Percentiles rank a stretch among this genome's conserved stretches.
These are phyloP conservation scores for Galeopterus variegatus DNA, from an alignment of 2,113 vertebrate species.

Conservation along the genomic window DNA sequence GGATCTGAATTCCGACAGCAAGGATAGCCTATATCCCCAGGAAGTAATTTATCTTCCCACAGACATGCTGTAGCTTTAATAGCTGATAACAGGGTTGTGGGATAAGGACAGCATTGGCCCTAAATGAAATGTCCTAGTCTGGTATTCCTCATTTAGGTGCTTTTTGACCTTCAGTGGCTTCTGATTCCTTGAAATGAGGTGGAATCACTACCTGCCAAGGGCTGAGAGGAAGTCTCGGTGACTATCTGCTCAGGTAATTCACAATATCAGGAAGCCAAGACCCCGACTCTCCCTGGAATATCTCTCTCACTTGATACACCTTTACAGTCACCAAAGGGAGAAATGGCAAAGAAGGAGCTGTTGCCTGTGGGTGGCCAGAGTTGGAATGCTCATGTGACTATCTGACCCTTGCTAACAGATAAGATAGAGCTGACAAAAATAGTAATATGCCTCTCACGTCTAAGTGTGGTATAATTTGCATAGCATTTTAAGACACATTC, in stretches of 20 bases:
- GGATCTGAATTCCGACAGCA: slow-evolving; percentile 71
- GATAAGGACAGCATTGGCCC: neutral
- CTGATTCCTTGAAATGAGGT: neutral
- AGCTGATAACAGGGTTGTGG: slow-evolving; percentile 12
- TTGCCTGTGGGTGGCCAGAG: neutral
- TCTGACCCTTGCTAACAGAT: neutral
- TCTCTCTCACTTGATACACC: neutral
- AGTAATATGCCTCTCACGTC: neutral
- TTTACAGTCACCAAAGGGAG: neutral
- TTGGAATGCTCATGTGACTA: neutral
- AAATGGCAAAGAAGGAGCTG: neutral
- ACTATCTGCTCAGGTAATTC: neutral
- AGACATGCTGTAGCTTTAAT: slow-evolving; percentile 47
- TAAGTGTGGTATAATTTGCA: neutral
- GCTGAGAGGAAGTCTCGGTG: neutral
- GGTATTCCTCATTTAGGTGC: neutral
- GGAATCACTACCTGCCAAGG: neutral
- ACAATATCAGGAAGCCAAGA: neutral
- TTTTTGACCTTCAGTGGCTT: slow-evolving; percentile 39
- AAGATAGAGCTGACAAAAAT: neutral
- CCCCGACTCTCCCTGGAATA: neutral
- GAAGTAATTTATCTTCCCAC: slow-evolving; percentile 82
- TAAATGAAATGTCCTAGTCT: slow-evolving; percentile 42
- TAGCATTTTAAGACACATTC: neutral
- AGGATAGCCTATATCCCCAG: slow-evolving; percentile 75